Evolutionary conservation across 2,797 vertebrate species (phyloP).

Genomic region (Tenualosa ilisha): DNA sequence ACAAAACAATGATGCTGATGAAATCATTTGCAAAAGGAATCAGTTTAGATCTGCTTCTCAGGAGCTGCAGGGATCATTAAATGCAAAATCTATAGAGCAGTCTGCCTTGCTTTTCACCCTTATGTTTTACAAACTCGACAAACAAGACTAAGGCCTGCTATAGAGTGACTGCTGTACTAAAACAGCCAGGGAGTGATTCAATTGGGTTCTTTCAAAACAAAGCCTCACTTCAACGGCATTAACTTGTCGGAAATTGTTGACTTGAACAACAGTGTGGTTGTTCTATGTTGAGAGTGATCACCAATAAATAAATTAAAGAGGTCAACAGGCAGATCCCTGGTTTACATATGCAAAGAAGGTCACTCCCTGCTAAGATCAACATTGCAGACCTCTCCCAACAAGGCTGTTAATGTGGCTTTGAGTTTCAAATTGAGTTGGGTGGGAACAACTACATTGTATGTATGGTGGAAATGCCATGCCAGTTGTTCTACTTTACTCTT

Average conservation of each 20-base stretch:
- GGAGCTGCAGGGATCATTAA: constrained; percentile 24
- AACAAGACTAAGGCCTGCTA: constrained; percentile 21
- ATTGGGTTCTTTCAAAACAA: constrained; percentile 38
- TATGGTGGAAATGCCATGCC: neutral
- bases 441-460: neutral
- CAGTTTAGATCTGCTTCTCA: constrained; percentile 28
- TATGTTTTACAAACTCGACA: constrained; percentile 7
- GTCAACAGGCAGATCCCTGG: constrained; percentile 52
- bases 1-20: constrained; percentile 40
- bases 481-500: neutral
- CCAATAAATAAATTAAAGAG: constrained; percentile 45
- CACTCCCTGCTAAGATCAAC: neutral
- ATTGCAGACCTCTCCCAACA: neutral
- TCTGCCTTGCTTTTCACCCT: neutral
- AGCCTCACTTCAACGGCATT: constrained; percentile 47
- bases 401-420: neutral
- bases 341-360: constrained; percentile 60
- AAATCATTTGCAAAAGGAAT: constrained; percentile 46
- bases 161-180: neutral
- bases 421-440: neutral
- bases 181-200: neutral
- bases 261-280: constrained; percentile 54
- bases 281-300: constrained; percentile 34
- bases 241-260: constrained; percentile 60
- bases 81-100: constrained; percentile 26